Evolutionary conservation across 1,140 invertebrate species (phyloP), one percentile per base, ranked within the genome.

Genomic region (Caenorhabditis brenneri): DNA sequence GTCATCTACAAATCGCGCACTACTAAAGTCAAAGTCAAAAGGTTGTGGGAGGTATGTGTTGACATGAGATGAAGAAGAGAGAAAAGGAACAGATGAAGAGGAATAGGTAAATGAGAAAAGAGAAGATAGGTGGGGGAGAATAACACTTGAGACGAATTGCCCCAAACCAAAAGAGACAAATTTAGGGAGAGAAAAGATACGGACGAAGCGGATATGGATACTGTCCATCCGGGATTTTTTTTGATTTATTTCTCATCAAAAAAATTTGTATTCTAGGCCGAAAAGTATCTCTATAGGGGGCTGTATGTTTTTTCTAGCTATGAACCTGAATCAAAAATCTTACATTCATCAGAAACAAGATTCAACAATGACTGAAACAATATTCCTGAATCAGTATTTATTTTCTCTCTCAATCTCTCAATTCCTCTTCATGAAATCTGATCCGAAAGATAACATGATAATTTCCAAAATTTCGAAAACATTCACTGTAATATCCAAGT

Each of bases 21-120:
- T 79, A 83, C 27, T 79, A 84, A 55, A 29, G 55, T 46, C 48
- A 49, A 74, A 82, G 39, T 48, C 55, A 48, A 79, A 48, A 55
- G 46, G 36, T 33, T 49, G 33, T 27, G 51, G n/a, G n/a, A n/a
- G n/a, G n/a, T n/a, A n/a, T 39, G 19, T 39, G 60, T 69, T 79
- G 74, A 51, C 29, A 81, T 48, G 22, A 22, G 39, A 78, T 49
- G 27, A 74, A 55, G 27, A 49, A 74, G 48, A 49, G 51, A 31
- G 51, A 55, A n/a, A 27, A 12, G 5, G 39, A 42, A 42, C 39
- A 42, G 58, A 80, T 33, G 60, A 83, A 85, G 33, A 55, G 84
- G 86, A 87, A 82, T 82, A 86, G 83, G 85, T 80, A 86, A 86
- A 84, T 82, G 84, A 88, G 86, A 88, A 84, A 84, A 65, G 5